phyloP scores from a whole-genome alignment of 2,888 invertebrate species.

The Kryphioiulus occultus region DNA sequence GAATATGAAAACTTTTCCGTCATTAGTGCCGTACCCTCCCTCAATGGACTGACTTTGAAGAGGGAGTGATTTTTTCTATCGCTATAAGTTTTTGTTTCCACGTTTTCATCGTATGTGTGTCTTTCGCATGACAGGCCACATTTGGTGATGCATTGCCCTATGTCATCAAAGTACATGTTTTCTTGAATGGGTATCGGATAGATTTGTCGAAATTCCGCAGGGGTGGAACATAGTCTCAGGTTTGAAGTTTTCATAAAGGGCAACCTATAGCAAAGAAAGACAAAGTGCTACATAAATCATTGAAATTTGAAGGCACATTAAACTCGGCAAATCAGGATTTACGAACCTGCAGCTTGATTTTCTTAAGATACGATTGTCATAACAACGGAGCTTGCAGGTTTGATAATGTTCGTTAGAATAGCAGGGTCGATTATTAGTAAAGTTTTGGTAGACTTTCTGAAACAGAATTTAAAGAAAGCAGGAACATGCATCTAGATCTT shows the following conservation, averaged over 20 bases:
- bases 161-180: neutral
- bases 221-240: constrained; percentile 37
- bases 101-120: neutral
- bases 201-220: neutral
- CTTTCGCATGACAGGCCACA: neutral
- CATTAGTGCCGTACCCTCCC: neutral
- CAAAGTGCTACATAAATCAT: neutral
- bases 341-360: neutral
- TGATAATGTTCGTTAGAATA: neutral
- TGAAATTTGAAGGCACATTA: too few species aligned
- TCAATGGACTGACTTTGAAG: neutral
- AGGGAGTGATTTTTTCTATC: neutral
- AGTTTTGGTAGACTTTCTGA: constrained; percentile 35
- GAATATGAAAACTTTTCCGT: constrained; percentile 20
- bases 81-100: neutral
- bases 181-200: constrained; percentile 32
- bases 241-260: constrained; percentile 28
- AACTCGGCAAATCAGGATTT: too few species aligned
- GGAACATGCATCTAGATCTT: neutral
- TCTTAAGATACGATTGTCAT: neutral
- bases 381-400: neutral
- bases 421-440: constrained; percentile 11
- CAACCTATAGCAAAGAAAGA: neutral
- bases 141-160: neutral
- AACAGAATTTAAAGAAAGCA: neutral